Evolutionary conservation across 2,797 vertebrate genomes (phyloP).

Genomic region (Tamandua tetradactyla): DNA sequence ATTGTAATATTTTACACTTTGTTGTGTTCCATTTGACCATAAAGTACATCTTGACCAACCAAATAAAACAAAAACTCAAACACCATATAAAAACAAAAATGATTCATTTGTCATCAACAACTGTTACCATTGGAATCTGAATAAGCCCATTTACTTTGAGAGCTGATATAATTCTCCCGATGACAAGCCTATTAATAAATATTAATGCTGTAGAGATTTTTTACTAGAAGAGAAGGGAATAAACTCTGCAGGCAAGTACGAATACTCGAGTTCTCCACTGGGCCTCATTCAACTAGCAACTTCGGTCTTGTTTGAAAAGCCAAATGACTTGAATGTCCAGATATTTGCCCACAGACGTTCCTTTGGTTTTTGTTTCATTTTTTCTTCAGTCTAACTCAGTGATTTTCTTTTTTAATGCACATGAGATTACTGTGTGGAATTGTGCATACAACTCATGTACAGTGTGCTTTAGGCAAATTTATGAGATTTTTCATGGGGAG

Average conservation of each 20-base stretch:
- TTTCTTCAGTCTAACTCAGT: background rate
- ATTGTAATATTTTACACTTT: background rate
- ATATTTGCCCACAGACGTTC: background rate
- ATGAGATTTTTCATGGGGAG: slow-evolving; percentile 26
- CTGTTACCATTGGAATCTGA: background rate
- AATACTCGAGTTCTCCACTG: background rate
- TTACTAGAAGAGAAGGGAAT: background rate
- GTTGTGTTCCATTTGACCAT: background rate
- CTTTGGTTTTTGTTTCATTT: background rate
- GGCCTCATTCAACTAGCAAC: background rate
- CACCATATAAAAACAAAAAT: background rate
- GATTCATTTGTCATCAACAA: background rate
- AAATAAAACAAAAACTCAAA: background rate
- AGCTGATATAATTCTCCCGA: background rate
- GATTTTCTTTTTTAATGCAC: background rate
- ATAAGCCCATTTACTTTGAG: background rate
- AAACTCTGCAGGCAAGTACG: background rate
- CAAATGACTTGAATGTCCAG: background rate
- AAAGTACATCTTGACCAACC: background rate
- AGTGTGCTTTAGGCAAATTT: background rate
- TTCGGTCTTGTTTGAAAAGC: slow-evolving; percentile 15
- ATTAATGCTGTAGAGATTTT: background rate
- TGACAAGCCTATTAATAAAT: background rate
- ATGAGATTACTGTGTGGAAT: background rate
- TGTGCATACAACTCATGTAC: background rate